Conservation (phyloP, 2,888 invertebrate genomes). For the Cyclophora punctaria region DNA sequence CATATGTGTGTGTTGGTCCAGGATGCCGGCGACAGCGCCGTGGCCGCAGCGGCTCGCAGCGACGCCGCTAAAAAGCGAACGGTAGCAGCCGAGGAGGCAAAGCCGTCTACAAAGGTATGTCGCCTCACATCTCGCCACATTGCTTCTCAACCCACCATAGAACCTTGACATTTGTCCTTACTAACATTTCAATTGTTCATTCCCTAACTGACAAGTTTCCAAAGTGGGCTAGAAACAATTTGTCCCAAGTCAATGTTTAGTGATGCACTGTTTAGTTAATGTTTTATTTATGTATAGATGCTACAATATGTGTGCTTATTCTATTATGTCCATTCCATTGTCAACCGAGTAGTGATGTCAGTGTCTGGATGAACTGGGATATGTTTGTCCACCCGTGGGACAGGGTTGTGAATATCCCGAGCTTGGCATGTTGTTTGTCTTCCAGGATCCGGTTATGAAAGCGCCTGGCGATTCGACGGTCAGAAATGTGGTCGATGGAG, state of each 20-base stretch:
- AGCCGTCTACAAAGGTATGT: constrained; percentile 53
- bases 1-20: constrained; percentile 16
- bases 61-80: constrained; percentile 60
- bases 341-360: too few species aligned
- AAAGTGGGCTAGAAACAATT: too few species aligned
- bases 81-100: constrained; percentile 50
- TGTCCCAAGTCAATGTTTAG: background rate
- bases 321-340: background rate
- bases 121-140: too few species aligned
- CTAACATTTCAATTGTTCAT: too few species aligned
- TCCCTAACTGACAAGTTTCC: too few species aligned
- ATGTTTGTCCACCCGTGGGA: too few species aligned
- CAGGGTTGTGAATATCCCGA: constrained; percentile 2
- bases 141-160: background rate
- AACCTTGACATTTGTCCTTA: background rate
- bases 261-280: background rate
- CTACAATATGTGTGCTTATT: constrained; percentile 1
- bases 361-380: too few species aligned
- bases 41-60: constrained; percentile 53
- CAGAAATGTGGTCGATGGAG: constrained; percentile 47
- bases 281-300: constrained; percentile 2
- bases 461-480: background rate
- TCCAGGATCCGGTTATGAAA: constrained; percentile 59
- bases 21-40: constrained; percentile 60
- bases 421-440: constrained; percentile 60